Evolutionary conservation across 1,140 invertebrate genomes (phyloP).

Genomic region (Neodiprion pinetum): DNA sequence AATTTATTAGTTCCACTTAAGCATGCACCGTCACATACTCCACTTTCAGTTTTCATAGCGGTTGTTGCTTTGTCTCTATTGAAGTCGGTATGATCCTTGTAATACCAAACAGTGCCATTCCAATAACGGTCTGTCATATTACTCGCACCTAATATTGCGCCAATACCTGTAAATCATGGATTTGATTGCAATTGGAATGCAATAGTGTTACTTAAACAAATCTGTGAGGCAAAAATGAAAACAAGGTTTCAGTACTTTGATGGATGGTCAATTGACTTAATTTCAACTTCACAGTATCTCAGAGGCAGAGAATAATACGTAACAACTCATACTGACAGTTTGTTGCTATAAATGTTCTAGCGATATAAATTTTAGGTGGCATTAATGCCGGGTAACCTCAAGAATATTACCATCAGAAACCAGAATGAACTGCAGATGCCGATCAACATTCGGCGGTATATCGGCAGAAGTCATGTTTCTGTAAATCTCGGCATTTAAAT

Average conservation of each 20-base stretch:
- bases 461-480: constrained; percentile 43
- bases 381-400: constrained; percentile 25
- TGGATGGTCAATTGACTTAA: too few relatives aligned
- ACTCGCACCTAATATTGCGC: constrained; percentile 50
- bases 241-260: too few relatives aligned
- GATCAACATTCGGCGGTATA: constrained; percentile 33
- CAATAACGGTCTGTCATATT: constrained; percentile 53
- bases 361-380: not conserved
- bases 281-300: too few relatives aligned
- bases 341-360: too few relatives aligned
- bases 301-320: too few relatives aligned
- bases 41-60: constrained; percentile 39
- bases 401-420: constrained; percentile 47
- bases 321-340: too few relatives aligned
- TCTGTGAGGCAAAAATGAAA: too few relatives aligned
- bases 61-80: constrained; percentile 33
- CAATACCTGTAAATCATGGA: constrained; percentile 46
- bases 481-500: constrained; percentile 46
- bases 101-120: constrained; percentile 50
- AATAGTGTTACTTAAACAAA: too few relatives aligned
- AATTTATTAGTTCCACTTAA: constrained; percentile 43
- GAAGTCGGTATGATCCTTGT: constrained; percentile 39
- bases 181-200: not conserved
- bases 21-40: constrained; percentile 39
- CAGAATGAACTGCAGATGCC: constrained; percentile 47